phyloP scores from a whole-genome alignment of 2,888 invertebrate genomes.

The Melieria omissa region DNA sequence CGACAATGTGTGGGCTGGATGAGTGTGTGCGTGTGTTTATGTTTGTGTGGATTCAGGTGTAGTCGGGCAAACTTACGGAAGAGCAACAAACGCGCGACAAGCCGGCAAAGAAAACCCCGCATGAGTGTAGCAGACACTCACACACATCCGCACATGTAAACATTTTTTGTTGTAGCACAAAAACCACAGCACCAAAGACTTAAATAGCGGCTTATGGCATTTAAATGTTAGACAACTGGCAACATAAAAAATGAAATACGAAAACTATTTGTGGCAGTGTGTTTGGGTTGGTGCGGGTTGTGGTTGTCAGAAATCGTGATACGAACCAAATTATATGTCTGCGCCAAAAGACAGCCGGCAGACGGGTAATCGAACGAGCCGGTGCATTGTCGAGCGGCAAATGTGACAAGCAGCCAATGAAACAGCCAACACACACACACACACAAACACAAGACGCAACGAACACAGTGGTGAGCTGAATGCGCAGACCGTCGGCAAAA shows the following conservation, averaged over 20 bases:
- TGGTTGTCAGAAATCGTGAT: too few relatives aligned
- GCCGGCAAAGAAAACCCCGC: slow-evolving; percentile 37
- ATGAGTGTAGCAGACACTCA: too few relatives aligned
- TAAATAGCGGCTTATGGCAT: slow-evolving; percentile 48
- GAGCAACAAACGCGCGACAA: slow-evolving; percentile 29
- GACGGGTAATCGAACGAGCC: too few relatives aligned
- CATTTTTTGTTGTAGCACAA: too few relatives aligned
- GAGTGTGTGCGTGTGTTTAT: slow-evolving; percentile 27
- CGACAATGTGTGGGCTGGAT: slow-evolving; percentile 8
- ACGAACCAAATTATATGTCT: too few relatives aligned
- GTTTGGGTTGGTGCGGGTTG: too few relatives aligned
- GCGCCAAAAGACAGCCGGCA: too few relatives aligned
- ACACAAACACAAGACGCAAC: neutral
- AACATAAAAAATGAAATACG: too few relatives aligned
- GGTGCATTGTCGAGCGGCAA: too few relatives aligned
- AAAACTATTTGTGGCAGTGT: too few relatives aligned
- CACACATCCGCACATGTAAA: too few relatives aligned
- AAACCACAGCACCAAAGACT: slow-evolving; percentile 43
- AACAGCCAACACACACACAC: neutral
- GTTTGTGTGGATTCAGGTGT: neutral
- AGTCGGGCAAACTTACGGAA: neutral
- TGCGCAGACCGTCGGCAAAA: slow-evolving; percentile 9
- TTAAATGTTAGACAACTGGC: slow-evolving; percentile 23
- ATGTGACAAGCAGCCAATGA: slow-evolving; percentile 28
- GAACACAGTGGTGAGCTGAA: slow-evolving; percentile 4